Base-by-base conservation (phyloP, 2,113 vertebrate species). In the Bombycilla garrulus region DNA sequence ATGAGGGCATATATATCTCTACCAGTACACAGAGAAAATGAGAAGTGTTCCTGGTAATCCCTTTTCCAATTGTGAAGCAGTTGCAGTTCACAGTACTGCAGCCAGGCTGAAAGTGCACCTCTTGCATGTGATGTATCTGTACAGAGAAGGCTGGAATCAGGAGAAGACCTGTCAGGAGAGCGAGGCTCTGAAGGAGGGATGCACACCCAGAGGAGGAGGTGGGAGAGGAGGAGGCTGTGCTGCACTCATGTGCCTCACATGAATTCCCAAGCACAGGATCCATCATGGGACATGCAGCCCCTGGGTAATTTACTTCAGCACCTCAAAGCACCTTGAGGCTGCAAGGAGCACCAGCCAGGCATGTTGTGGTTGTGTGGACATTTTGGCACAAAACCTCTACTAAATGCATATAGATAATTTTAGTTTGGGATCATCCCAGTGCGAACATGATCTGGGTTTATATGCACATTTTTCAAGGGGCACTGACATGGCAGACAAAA, bases 221-320 rank as follows among this genome's bases (percentile, higher is more conserved):
- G 36, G 31, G 40, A 85, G 56, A 60, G 12, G 31, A 90, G 42
- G 56, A 31, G 21, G 9, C 6, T 45, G 31, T 65, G 38, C 60
- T 91, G 60, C 23, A 47, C 22, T 45, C 50, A 22, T 0, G 1
- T 2, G 4, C 48, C 25, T 6, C 1, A 0, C 1, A 0, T 31
- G 35, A 45, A 12, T 15, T 60, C 25, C 38, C 24, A 40, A 65
- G 60, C 45, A 69, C 19, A 38, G 15, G 15, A 44, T 86, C 36
- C 25, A 26, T 2, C 6, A 15, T 0, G 0, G 12, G 5, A 62
- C 15, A 5, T 10, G 44, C 42, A 78, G 33, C 29, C 38, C 44
- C 33, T 66, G 33, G 23, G 9, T 42, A 25, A 79, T 67, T 81
- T 54, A 11, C 47, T 74, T 82, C 57, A 90, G 38, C 56, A 71